These are phyloP conservation scores for Stenolophus ochropezus DNA, from an alignment of 2,888 invertebrate species.

Conservation along the genomic window DNA sequence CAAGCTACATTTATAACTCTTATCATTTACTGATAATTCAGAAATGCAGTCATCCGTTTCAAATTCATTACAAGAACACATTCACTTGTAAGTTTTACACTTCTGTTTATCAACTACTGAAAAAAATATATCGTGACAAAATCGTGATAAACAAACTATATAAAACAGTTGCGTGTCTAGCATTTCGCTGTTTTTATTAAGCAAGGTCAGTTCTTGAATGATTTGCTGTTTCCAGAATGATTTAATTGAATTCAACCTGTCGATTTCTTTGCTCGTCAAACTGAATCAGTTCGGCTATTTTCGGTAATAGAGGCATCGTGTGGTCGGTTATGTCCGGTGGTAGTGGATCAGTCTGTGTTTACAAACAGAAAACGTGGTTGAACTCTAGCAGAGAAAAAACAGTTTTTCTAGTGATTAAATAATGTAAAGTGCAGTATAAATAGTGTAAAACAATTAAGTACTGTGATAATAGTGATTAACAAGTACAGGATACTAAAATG, in stretches of 20 bases:
- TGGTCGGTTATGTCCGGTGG: no score
- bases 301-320: no score
- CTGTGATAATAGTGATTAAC: no score
- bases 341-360: no score
- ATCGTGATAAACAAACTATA: not conserved
- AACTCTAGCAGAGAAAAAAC: no score
- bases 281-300: not conserved
- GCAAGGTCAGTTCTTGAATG: not conserved
- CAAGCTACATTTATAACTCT: not conserved
- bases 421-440: no score
- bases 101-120: not conserved
- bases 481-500: no score
- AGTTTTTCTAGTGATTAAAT: no score
- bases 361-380: no score
- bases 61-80: not conserved
- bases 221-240: not conserved
- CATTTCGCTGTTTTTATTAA: not conserved
- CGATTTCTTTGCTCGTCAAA: not conserved
- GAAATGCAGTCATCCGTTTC: not conserved
- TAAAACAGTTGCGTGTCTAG: not conserved
- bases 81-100: not conserved
- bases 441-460: no score
- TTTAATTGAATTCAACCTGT: not conserved
- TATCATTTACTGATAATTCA: not conserved
- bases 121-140: not conserved